Evolutionary conservation across 30 jellyfish, hydroid and myxozoan species (phyloP), one percentile per base, ranked within the genome.

Genomic region (Aurelia aurita): DNA sequence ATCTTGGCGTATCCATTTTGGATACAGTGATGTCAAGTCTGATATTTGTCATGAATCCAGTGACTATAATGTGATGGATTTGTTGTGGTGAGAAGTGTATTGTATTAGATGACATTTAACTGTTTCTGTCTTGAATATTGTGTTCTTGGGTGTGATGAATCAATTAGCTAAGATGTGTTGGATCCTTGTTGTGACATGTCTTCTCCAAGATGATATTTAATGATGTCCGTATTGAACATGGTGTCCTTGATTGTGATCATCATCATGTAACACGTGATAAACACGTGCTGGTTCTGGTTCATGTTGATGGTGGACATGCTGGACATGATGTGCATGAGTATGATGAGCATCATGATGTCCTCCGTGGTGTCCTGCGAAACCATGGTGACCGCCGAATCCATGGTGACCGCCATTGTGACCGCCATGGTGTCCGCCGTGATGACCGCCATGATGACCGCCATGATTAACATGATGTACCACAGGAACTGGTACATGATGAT

Each of bases 401-500:
- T 80, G 83, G 27, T 62, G 72, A 13, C 77, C 89, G 32, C 84
- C 90, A 65, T 67, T 74, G 54, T 79, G 81, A 32, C 81, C 81
- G 15, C 90, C 81, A 46, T 79, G 90, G 47, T 59, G 10, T 32
- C 90, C 90, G 22, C 90, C 90, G 28, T 79, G 77, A 28, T 80
- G 90, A 15, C 90, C 90, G 21, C 76, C 90, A 23, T 34, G 71
- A 35, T 81, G 85, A 19, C 84, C 91, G 5, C 77, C 91, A 26
- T 64, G 83, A 35, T 83, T 51, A 11, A 63, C 55, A 39, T 83
- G 79, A 35, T 70, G 77, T 18, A 25, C 34, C 15, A 69, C 74
- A 25, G 72, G 93, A 28, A 83, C 87, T 11, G 74, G 87, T 11
- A 62, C 74, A 22, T 21, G 77, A 23, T 71, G 81, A 22, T 83